Evolutionary conservation across 1,140 invertebrate species (phyloP), one percentile per base, ranked within the genome.

Genomic region (Eufriesea mexicana): DNA sequence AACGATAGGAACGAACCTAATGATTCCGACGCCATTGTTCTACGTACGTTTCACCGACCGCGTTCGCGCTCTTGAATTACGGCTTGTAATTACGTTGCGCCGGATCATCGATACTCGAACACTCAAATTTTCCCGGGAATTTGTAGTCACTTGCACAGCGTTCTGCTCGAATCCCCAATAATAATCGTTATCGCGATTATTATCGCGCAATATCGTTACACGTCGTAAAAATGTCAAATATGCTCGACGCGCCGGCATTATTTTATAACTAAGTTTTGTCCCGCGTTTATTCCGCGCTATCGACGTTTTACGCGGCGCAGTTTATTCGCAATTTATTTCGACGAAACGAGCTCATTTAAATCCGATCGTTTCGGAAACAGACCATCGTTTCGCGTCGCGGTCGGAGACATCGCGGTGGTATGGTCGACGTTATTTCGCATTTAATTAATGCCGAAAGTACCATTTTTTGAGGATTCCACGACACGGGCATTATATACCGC

Each of bases 21-120:
- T 75, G 25, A 75, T 61, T 62, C 49, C 70, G 51, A 35, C 49
- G 20, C n/a, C 7, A 35, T 35, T 55, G 70, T 72, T 57, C 20
- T 16, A n/a, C 47, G n/a, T 7, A 18, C 23, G 72, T 61, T 47
- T 47, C 35, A 28, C 47, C n/a, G 55, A 64, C 47, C 61, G 54
- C 28, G 18, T 54, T 75, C 45, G 9, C 25, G 16, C 23, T 20
- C 23, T 16, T 35, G 54, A n/a, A 71, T 71, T 75, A 49, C 68
- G 0, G 18, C 6, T 4, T 20, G 20, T 49, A 62, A 75, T 75
- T 61, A 75, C n/a, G 16, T 6, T 2, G 57, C 7, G 9, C n/a
- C 28, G 14, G 54, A 75, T 75, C n/a, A 16, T n/a, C 23, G 55
- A 57, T 59, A 59, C 54, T 47, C 25, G 23, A 64, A 64, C 73